Base-by-base conservation (phyloP, 2,113 vertebrate genomes). In the Misgurnus anguillicaudatus region DNA sequence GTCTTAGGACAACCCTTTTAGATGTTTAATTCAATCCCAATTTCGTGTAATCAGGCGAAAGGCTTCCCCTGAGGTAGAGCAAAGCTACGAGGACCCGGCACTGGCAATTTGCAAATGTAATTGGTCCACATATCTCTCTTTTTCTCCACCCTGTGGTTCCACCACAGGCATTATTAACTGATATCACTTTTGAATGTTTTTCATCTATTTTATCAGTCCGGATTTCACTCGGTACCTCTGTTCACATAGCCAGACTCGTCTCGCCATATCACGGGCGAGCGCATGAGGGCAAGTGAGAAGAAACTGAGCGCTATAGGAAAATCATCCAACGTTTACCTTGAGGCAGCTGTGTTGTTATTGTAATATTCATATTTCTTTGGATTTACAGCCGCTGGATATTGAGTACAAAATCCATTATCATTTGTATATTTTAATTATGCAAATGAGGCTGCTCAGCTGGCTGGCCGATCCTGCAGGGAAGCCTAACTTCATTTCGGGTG, bases 341-440 rank as follows among this genome's bases (percentile, higher is more conserved):
- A 94, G 96, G 97, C 96, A 85, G 89, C 87, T 92, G 90, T 91
- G 92, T 94, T 94, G 94, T 97, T 96, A 95, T 98, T 98, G 95
- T 97, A 95, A 98, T 98, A 84, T 98, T 98, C 97, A 97, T 96
- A 97, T 95, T 96, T 98, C 88, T 94, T 87, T 94, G 92, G 94
- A 97, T 98, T 95, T 95, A 96, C 97, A 98, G 97, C 98, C 95
- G 94, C 96, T 99, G 96, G 97, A 98, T 98, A 99, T 98, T 98
- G 96, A 99, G 95, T 98, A 98, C 96, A 98, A 98, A 98, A 98
- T 98, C 96, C 97, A 99, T 99, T 98, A 99, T 98, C 98, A 98
- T 99, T 99, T 98, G 96, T 98, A 98, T 98, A 98, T 99, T 99
- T 98, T 99, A 99, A 99, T 98, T 98, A 99, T 99, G 97, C 95